Conservation (phyloP, 2,113 vertebrate species). For the Octodon degus region DNA sequence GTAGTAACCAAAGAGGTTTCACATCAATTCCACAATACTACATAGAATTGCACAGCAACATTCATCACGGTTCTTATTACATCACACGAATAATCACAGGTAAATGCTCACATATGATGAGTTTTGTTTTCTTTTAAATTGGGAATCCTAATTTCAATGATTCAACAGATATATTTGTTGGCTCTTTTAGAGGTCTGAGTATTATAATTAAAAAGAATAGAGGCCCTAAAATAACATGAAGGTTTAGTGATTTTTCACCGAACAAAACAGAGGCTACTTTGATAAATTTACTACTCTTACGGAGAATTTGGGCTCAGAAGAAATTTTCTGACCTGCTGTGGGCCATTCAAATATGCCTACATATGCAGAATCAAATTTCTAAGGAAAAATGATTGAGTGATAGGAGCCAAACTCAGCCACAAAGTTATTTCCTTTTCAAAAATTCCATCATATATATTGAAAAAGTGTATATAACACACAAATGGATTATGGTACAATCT, state of each 20-base stretch:
- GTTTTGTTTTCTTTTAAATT: background rate
- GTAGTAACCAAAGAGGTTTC: background rate
- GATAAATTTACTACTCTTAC: background rate
- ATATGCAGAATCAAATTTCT: background rate
- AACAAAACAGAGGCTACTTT: background rate
- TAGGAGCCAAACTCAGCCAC: background rate
- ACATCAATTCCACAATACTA: background rate
- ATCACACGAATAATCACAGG: background rate
- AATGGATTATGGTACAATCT: background rate
- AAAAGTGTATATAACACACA: background rate
- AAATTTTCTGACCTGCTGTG: background rate
- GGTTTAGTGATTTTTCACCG: slow-evolving; percentile 34
- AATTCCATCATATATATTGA: background rate
- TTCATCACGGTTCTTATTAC: background rate
- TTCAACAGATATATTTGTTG: background rate
- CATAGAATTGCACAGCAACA: no score
- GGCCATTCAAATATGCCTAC: slow-evolving; percentile 22
- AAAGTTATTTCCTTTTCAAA: background rate
- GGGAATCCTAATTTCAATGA: background rate
- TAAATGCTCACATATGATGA: background rate
- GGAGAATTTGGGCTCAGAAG: background rate
- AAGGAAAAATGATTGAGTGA: background rate
- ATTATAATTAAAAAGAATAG: background rate
- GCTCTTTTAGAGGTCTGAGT: background rate
- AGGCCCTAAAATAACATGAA: background rate